phyloP scores from a whole-genome alignment of 2,888 invertebrate genomes.

The Hirtodrosophila alboralis region DNA sequence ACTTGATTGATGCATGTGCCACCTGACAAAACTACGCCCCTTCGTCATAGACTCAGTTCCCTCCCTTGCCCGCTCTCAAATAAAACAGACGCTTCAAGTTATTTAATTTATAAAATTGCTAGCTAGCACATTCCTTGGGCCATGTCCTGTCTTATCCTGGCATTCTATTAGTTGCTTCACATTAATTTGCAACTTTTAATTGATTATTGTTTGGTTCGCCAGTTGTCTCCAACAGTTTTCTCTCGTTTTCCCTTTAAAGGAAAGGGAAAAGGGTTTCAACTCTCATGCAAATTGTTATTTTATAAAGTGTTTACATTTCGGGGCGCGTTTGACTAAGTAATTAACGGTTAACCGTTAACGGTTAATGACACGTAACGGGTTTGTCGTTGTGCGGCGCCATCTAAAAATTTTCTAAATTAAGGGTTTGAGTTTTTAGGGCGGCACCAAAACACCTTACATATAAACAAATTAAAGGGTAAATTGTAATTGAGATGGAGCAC shows the following conservation, averaged over 20 bases:
- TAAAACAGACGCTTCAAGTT: conserved; percentile 69
- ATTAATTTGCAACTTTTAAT: conserved; percentile 76
- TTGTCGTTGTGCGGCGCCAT: conserved; percentile 11
- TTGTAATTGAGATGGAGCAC: too few relatives aligned
- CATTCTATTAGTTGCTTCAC: conserved; percentile 62
- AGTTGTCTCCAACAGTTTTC: conserved; percentile 3
- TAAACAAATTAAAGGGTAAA: conserved; percentile 7
- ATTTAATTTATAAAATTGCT: conserved; percentile 80
- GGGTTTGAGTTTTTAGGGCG: conserved; percentile 23
- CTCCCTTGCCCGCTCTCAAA: conserved; percentile 29
- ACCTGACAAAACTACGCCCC: conserved; percentile 55
- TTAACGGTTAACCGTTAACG: conserved; percentile 64
- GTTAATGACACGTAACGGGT: conserved; percentile 66
- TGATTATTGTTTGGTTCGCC: conserved; percentile 63
- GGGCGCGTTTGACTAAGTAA: conserved; percentile 66
- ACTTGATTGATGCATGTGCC: conserved; percentile 79
- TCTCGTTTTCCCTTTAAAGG: conserved; percentile 4
- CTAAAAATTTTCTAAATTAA: conserved; percentile 22
- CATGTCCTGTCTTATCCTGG: conserved; percentile 21
- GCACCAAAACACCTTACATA: background rate
- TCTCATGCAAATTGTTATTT: conserved; percentile 65
- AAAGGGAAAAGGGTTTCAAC: conserved; percentile 20
- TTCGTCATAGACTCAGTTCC: background rate
- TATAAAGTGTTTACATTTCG: conserved; percentile 74
- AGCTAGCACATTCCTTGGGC: conserved; percentile 48